Base-by-base conservation (phyloP, 2,888 invertebrate genomes). In the Drosophila robusta region DNA sequence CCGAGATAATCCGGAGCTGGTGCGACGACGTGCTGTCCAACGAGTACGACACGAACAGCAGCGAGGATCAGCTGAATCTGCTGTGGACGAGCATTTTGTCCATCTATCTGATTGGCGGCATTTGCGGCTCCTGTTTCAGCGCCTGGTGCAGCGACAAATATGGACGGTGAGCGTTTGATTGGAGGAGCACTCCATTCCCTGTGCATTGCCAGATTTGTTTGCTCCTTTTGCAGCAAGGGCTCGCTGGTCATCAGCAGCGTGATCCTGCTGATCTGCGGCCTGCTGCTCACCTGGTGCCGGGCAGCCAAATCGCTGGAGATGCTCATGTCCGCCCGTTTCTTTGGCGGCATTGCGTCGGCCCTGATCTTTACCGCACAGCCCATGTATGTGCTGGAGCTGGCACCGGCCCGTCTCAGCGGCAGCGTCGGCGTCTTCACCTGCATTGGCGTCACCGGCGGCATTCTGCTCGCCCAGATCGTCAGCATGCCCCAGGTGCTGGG, bases 51-150 rank as follows among this genome's bases (percentile, higher is more conserved):
- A 87, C 93, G 7, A 80, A 90, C 0, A 89, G 96, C 41, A 91
- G 91, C 26, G 81, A 91, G 0, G 80, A 87, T 36, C 92, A 93
- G 82, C 90, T 97, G 75, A 93, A 95, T 67, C 90, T 96, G 47
- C 90, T 97, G 9, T 98, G 97, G 97, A 94, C 96, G 1, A 92
- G 93, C n/a, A 94, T 97, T 22, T 97, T 98, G 7, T 96, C 98
- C 32, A 95, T 97, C 71, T 98, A 97, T 92, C 94, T 98, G 34
- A 94, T 98, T 34, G 98, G 98, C 6, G 98, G 98, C 41, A 96
- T 97, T 80, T 93, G 95, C 22, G 98, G 98, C 0, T 98, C 98
- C 4, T 93, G 97, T 39, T 92, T 95, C 0, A 96, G 97, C 0
- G 96, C 97, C 14, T 94, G 94, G 87, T 90, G 96, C 18, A 96